Evolutionary conservation across 2,113 vertebrate genomes (phyloP), one percentile per base, ranked within the genome.

Genomic region (Cynoglossus semilaevis): DNA sequence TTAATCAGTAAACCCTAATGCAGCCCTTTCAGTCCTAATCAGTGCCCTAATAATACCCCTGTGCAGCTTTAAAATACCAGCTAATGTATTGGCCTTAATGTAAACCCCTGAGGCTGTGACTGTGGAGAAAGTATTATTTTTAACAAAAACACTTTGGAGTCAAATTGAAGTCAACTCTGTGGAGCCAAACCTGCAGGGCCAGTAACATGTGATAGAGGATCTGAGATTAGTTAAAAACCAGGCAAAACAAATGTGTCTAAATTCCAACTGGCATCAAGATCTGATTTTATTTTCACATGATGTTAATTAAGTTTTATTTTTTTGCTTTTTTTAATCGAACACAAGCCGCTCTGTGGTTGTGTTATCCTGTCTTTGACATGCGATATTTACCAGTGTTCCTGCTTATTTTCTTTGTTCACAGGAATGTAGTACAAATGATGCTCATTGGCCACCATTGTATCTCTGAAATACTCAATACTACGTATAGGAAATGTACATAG

Each of bases 71-170:
- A 67, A 74, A 52, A 5, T 41, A 53, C 51, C 15, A 19, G 15
- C 38, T 53, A 53, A 56, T 60, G 61, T 40, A 46, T 77, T 50
- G 69, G 36, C 13, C 34, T 35, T 14, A 15, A 9, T 6, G 15
- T 81, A 79, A 79, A 76, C 75, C 63, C 81, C 61, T 43, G 11
- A 16, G 56, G 73, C 73, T 56, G 46, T 41, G 38, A 41, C 38
- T 41, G 38, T 41, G 11, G 38, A 4, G 11, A 41, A 41, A 13
- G 10, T 41, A 13, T 14, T 14, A 41, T 14, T 14, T 11, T 41
- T 41, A 41, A 41, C 38, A 41, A 41, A 29, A 41, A 41, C 38
- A 41, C 38, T 40, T 40, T 8, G 38, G 7, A 40, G 38, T 41
- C 38, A 41, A 12, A 41, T 14, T 41, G 9, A 41, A 41, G 38